These are phyloP conservation scores for Neotoxoptera formosana DNA, from an alignment of 1,140 invertebrate genomes.

Conservation along the genomic window DNA sequence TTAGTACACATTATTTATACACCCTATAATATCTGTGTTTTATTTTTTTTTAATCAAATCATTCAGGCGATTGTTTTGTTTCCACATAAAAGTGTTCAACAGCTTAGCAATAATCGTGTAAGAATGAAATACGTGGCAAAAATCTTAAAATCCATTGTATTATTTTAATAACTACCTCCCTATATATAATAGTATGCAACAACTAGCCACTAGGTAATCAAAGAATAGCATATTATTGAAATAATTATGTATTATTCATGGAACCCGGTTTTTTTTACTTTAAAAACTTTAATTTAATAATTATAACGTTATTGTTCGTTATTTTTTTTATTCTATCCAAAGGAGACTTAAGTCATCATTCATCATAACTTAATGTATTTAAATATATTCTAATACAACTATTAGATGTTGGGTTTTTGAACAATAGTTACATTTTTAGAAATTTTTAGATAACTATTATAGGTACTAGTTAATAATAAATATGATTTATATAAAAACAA, in stretches of 20 bases:
- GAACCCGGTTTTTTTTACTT: background rate
- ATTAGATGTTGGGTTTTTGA: background rate
- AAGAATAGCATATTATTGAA: background rate
- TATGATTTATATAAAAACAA: background rate
- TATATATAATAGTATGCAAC: background rate
- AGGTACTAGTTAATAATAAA: background rate
- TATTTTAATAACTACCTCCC: background rate
- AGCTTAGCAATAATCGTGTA: background rate
- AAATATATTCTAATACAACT: background rate
- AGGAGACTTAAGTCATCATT: background rate
- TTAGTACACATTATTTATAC: background rate
- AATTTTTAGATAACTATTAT: too few species aligned
- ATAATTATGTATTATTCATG: background rate
- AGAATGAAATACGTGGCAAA: background rate
- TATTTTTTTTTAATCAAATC: conserved; percentile 2
- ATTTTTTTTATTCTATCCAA: background rate
- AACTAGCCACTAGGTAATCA: background rate
- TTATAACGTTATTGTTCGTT: background rate
- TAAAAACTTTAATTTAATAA: background rate
- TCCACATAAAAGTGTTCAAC: background rate
- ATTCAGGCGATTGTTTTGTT: background rate
- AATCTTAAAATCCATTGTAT: background rate
- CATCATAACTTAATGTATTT: background rate
- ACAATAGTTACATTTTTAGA: background rate
- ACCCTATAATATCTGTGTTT: background rate